A percentile compares a stretch with the other conserved stretches of the same genome.
Conservation (phyloP, 2,888 invertebrate species). For the Mesochorus sp. region DNA sequence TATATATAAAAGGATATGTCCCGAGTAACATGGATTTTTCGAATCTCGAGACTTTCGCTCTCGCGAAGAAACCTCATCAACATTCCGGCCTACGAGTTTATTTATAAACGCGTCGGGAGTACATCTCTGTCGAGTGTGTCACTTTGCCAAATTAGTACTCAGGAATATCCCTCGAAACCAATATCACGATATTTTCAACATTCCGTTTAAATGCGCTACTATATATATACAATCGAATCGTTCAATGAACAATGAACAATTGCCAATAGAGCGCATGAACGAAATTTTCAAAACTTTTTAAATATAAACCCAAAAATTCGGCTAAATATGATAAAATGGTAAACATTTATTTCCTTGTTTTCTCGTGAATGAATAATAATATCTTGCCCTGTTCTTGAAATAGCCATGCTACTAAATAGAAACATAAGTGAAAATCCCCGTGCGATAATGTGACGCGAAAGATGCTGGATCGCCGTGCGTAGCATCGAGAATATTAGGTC, state of each 20-base stretch:
- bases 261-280: too few species aligned
- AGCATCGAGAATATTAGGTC: slow-evolving; percentile 33
- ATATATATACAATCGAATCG: too few species aligned
- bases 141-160: slow-evolving; percentile 39
- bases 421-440: not conserved
- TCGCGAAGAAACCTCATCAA: not conserved
- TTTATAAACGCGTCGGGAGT: slow-evolving; percentile 21
- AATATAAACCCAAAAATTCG: not conserved
- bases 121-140: slow-evolving; percentile 41
- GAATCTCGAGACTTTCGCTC: not conserved
- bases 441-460: slow-evolving; percentile 16
- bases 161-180: slow-evolving; percentile 18
- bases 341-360: not conserved
- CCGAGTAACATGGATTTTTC: not conserved
- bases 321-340: not conserved
- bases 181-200: not conserved
- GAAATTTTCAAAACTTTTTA: not conserved
- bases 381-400: not conserved
- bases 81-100: too few species aligned
- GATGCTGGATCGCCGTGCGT: not conserved
- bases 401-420: not conserved
- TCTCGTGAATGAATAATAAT: not conserved
- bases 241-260: too few species aligned
- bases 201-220: not conserved
- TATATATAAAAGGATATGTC: not conserved